phyloP scores from a whole-genome alignment of 2,797 vertebrate genomes.

The Pipistrellus pygmaeus region DNA sequence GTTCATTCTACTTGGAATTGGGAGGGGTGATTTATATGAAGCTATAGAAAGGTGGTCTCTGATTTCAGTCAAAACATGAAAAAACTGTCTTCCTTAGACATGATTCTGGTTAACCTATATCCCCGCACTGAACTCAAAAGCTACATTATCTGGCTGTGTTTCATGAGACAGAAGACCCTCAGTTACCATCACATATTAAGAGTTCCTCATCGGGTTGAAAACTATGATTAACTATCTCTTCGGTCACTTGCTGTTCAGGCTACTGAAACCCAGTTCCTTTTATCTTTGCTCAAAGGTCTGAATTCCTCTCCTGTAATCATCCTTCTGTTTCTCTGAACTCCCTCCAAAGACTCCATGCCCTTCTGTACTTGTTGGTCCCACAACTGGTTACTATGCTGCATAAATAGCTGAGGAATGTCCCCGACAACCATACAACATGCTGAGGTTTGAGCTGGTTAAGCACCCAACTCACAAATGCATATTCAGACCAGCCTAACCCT shows the following conservation, averaged over 20 bases:
- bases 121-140: neutral
- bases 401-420: neutral
- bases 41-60: neutral
- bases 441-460: neutral
- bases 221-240: conserved; percentile 41
- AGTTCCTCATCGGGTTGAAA: neutral
- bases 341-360: neutral
- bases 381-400: neutral
- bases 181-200: neutral
- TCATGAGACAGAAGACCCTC: neutral
- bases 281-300: conserved; percentile 63
- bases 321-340: conserved; percentile 60
- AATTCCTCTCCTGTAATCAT: conserved; percentile 63
- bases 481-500: conserved; percentile 57
- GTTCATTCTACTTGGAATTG: neutral
- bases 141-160: neutral
- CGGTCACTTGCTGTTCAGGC: conserved; percentile 34
- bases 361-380: neutral
- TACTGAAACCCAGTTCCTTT: conserved; percentile 17
- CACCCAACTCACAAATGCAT: conserved; percentile 55
- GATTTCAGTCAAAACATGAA: neutral
- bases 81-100: neutral
- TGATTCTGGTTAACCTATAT: neutral
- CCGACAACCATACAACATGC: neutral
- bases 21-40: neutral